phyloP scores from a whole-genome alignment of 1,140 invertebrate species.

The Leptinotarsa lineolata region DNA sequence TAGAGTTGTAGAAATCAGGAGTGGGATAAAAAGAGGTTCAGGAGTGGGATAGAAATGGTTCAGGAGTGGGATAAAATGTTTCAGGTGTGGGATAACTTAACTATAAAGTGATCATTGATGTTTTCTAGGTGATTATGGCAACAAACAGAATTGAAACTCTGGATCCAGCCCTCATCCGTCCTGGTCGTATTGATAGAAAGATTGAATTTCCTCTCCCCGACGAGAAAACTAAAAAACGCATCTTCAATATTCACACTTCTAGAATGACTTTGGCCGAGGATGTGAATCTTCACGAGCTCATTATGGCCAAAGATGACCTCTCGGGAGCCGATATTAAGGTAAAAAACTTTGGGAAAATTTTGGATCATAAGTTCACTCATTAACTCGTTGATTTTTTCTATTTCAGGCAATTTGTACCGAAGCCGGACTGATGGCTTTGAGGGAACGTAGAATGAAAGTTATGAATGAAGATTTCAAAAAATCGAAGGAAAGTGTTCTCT shows the following conservation, averaged over 20 bases:
- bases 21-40: no score
- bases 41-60: no score
- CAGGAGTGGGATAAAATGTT: no score
- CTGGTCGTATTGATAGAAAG: constrained; percentile 98
- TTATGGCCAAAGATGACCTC: constrained; percentile 99
- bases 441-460: constrained; percentile 98
- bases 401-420: constrained; percentile 98
- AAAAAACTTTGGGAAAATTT: constrained; percentile 32
- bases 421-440: constrained; percentile 94
- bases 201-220: constrained; percentile 99
- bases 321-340: constrained; percentile 94
- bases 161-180: constrained; percentile 97
- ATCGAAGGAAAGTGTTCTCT: constrained; percentile 98
- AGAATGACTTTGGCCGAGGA: constrained; percentile 97
- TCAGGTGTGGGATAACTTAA: no score
- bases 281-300: constrained; percentile 96
- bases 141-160: constrained; percentile 99
- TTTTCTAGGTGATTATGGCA: constrained; percentile 93
- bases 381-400: background rate
- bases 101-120: no score
- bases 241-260: constrained; percentile 98
- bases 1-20: no score
- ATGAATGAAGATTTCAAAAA: constrained; percentile 99
- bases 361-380: no score
- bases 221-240: constrained; percentile 97